Evolutionary conservation across 2,888 invertebrate species (phyloP).

Genomic region (Andricus quercusramuli): DNA sequence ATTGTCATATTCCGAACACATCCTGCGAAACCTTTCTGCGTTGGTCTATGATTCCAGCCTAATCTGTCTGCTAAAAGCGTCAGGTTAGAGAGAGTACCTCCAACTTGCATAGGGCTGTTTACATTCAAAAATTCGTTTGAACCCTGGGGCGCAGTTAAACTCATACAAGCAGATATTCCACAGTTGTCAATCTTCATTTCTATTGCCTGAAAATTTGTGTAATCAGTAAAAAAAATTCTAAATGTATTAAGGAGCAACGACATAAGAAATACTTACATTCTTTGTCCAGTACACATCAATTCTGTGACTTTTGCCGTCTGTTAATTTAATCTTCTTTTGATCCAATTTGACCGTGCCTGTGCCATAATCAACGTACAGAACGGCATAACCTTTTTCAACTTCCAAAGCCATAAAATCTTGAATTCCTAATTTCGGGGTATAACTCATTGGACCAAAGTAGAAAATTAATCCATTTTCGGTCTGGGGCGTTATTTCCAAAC

Average conservation of each 20-base stretch:
- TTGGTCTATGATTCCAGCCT: slow-evolving; percentile 87
- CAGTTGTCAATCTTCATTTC: slow-evolving; percentile 90
- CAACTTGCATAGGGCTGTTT: slow-evolving; percentile 93
- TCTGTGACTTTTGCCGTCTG: slow-evolving; percentile 92
- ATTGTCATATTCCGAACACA: slow-evolving; percentile 95
- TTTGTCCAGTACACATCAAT: slow-evolving; percentile 84
- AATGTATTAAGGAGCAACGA: too few species aligned
- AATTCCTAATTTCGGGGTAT: slow-evolving; percentile 83
- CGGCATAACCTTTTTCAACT: slow-evolving; percentile 89
- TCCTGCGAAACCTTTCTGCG: slow-evolving; percentile 88
- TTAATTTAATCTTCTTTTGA: slow-evolving; percentile 85
- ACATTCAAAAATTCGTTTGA: slow-evolving; percentile 88
- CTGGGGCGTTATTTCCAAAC: slow-evolving; percentile 88
- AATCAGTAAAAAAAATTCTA: slow-evolving; percentile 11
- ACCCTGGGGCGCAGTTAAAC: slow-evolving; percentile 85
- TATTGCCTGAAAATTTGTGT: slow-evolving; percentile 79
- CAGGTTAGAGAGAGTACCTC: slow-evolving; percentile 86
- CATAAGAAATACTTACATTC: slow-evolving; percentile 70
- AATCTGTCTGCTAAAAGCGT: slow-evolving; percentile 82
- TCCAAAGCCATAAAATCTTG: slow-evolving; percentile 96
- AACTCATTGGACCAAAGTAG: slow-evolving; percentile 91
- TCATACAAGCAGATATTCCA: slow-evolving; percentile 85
- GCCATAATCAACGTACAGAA: slow-evolving; percentile 93
- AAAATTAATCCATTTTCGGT: slow-evolving; percentile 90
- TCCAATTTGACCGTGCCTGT: slow-evolving; percentile 87